phyloP scores from a whole-genome alignment of 2,888 invertebrate genomes.

The Aporophyla nigra region DNA sequence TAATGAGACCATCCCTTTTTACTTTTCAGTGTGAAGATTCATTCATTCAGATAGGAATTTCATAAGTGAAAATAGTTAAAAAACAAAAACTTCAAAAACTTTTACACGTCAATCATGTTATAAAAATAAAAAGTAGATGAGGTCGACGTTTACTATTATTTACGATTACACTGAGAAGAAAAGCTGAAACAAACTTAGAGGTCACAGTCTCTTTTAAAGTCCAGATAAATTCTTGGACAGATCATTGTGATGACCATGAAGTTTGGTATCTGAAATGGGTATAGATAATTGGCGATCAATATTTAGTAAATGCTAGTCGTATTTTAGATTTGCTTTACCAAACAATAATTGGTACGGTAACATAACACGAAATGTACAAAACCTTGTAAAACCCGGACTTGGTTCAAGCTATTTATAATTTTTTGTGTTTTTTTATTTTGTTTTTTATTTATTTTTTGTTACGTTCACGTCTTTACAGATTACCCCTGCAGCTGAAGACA shows the following conservation, averaged over 20 bases:
- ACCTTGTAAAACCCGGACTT: not conserved
- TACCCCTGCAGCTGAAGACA: conserved; percentile 95
- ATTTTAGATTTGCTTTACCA: not conserved
- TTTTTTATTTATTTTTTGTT: conserved; percentile 15
- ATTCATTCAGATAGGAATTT: too few species aligned
- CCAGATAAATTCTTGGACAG: too few species aligned
- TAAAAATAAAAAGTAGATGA: too few species aligned
- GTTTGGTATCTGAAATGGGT: too few species aligned
- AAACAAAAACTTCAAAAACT: too few species aligned
- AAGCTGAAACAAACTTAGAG: too few species aligned
- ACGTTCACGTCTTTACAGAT: conserved; percentile 86
- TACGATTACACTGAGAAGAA: too few species aligned
- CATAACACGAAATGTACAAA: too few species aligned
- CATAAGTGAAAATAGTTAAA: not conserved
- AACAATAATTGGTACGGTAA: not conserved
- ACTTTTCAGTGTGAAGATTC: not conserved
- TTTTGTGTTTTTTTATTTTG: not conserved
- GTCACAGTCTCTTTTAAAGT: too few species aligned
- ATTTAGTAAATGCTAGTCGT: not conserved
- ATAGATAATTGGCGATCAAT: not conserved
- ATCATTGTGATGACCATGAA: too few species aligned
- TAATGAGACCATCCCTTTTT: not conserved
- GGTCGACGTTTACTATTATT: too few species aligned
- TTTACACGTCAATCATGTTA: too few species aligned
- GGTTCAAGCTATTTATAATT: not conserved